These are phyloP conservation scores for Enchytraeus crypticus DNA, from an alignment of 2,888 invertebrate genomes.

Conservation along the genomic window DNA sequence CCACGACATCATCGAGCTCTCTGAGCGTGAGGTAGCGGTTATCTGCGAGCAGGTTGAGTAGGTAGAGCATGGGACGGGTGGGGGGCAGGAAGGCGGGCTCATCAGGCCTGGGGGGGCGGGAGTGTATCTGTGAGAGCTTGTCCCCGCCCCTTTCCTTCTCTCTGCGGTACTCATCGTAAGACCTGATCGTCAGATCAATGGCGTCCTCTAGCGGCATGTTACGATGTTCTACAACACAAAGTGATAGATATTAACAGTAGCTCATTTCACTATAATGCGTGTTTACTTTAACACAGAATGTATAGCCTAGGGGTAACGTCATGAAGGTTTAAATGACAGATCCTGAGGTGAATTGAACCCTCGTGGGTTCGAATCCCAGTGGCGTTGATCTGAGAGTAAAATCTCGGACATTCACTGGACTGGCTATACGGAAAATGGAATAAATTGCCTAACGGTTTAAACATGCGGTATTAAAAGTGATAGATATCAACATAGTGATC, in stretches of 20 bases:
- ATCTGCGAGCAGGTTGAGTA: constrained; percentile 72
- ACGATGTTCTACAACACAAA: constrained; percentile 64
- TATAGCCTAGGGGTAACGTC: too few species aligned
- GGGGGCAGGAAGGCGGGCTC: constrained; percentile 34
- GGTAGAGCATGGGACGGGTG: constrained; percentile 37
- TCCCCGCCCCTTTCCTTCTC: constrained; percentile 5
- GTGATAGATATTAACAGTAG: constrained; percentile 30
- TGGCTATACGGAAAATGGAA: too few species aligned
- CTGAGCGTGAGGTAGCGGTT: constrained; percentile 56
- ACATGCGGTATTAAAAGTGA: too few species aligned
- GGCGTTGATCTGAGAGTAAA: too few species aligned
- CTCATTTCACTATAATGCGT: too few species aligned
- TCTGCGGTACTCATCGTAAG: constrained; percentile 45
- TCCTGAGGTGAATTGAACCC: too few species aligned
- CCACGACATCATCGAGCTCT: constrained; percentile 44
- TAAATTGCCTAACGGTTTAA: too few species aligned
- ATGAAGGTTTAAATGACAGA: too few species aligned
- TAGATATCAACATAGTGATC: too few species aligned
- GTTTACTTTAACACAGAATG: too few species aligned
- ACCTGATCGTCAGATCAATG: constrained; percentile 61
- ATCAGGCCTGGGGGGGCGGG: background rate
- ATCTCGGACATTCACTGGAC: too few species aligned
- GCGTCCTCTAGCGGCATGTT: constrained; percentile 93
- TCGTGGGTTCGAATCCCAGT: too few species aligned
- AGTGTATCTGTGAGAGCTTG: constrained; percentile 2